phyloP scores from a whole-genome alignment of 2,888 invertebrate genomes.

The Aphodius granarius region DNA sequence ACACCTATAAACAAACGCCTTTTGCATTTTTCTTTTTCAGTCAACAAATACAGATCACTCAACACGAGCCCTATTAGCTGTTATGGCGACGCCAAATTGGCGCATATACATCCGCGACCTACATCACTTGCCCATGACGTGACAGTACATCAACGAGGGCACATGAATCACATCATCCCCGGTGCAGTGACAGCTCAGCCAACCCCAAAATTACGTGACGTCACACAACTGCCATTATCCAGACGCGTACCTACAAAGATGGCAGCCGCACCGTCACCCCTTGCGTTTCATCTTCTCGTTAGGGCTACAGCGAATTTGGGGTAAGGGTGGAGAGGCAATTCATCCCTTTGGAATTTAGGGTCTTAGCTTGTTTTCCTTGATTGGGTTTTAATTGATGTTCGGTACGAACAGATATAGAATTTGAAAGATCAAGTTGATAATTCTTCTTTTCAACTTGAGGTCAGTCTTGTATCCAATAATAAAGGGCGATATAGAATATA shows the following conservation, averaged over 20 bases:
- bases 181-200: not conserved
- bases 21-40: not conserved
- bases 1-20: not conserved
- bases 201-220: slow-evolving; percentile 22
- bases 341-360: not conserved
- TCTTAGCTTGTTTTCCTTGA: not conserved
- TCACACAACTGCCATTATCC: slow-evolving; percentile 21
- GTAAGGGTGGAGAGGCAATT: not conserved
- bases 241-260: slow-evolving; percentile 1
- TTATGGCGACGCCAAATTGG: not conserved
- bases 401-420: too few species aligned
- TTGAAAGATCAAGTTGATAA: too few species aligned
- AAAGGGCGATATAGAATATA: too few species aligned
- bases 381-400: not conserved
- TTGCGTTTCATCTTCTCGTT: not conserved
- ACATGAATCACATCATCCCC: not conserved
- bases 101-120: not conserved
- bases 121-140: not conserved
- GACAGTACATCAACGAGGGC: not conserved
- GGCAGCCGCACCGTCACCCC: not conserved
- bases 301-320: not conserved
- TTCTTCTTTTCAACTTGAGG: too few species aligned
- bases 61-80: not conserved
- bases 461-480: too few species aligned
- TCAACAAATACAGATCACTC: not conserved